A percentile compares a stretch with the other conserved stretches of the same genome.
These are phyloP conservation scores for Malacoctenus gilli DNA, from an alignment of 2,797 vertebrate species.

Conservation along the genomic window DNA sequence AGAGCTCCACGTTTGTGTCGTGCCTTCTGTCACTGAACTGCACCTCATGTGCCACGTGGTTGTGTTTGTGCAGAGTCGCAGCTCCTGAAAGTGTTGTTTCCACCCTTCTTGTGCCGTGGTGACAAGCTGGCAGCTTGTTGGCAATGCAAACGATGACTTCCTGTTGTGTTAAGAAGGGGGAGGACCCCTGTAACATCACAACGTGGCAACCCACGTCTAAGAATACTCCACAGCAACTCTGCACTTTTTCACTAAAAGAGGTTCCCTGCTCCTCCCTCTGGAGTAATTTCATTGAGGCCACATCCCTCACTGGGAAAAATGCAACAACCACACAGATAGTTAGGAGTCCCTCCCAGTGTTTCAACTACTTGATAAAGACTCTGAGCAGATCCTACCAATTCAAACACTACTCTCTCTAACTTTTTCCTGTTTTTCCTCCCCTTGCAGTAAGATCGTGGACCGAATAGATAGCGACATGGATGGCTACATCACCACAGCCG, in stretches of 20 bases:
- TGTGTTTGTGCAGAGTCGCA: conserved; percentile 4
- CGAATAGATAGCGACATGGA: conserved; percentile 89
- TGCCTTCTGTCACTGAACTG: not conserved
- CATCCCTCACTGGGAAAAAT: conserved; percentile 12
- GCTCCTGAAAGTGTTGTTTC: not conserved
- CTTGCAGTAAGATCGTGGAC: conserved; percentile 91
- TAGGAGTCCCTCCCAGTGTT: no score
- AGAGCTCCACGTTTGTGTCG: no score
- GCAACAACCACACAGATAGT: no score
- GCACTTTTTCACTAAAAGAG: conserved; percentile 31
- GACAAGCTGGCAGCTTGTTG: conserved; percentile 57
- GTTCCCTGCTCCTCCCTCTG: conserved; percentile 34
- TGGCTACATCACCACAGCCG: conserved; percentile 87
- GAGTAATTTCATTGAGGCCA: conserved; percentile 11
- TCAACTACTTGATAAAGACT: no score
- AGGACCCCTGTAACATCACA: conserved; percentile 76
- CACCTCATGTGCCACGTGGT: conserved; percentile 17
- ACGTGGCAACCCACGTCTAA: conserved; percentile 79
- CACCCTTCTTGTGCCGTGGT: conserved; percentile 2
- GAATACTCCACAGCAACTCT: conserved; percentile 49
- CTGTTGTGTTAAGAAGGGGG: conserved; percentile 66
- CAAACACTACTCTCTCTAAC: no score
- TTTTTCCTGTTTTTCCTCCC: conserved; percentile 1
- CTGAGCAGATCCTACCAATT: no score
- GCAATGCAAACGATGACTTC: conserved; percentile 33